Evolutionary conservation across 2,797 vertebrate species (phyloP).

Genomic region (Rhabdophis nuchalis): DNA sequence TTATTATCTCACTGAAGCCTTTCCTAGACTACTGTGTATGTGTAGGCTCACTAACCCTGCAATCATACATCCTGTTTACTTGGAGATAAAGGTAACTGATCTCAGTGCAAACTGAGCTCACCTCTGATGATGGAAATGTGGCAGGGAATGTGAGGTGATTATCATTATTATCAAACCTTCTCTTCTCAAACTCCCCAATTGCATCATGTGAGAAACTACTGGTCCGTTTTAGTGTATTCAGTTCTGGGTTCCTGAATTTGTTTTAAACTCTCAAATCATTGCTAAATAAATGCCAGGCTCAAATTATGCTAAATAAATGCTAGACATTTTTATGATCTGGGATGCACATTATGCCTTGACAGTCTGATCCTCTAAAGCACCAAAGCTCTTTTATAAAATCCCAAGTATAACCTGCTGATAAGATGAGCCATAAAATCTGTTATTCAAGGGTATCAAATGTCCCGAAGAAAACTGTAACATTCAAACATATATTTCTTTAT

Average conservation of each 20-base stretch:
- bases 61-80: no score
- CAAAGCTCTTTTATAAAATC: not conserved
- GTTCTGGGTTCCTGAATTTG: not conserved
- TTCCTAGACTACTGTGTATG: not conserved
- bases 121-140: not conserved
- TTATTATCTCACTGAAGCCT: not conserved
- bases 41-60: not conserved
- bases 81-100: not conserved
- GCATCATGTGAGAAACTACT: not conserved
- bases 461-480: not conserved
- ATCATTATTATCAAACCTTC: not conserved
- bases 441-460: not conserved
- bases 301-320: not conserved
- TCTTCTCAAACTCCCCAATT: no score
- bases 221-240: not conserved
- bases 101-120: not conserved
- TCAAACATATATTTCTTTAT: not conserved
- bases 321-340: not conserved
- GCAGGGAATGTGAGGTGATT: not conserved
- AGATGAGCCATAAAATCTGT: not conserved
- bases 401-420: not conserved
- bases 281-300: not conserved
- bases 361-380: not conserved
- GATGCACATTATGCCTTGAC: not conserved
- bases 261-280: not conserved